Percentiles rank a stretch among this genome's conserved stretches.
These are phyloP conservation scores for Brachypodius melanocephalos DNA, from an alignment of 2,113 vertebrate species.

Conservation along the genomic window DNA sequence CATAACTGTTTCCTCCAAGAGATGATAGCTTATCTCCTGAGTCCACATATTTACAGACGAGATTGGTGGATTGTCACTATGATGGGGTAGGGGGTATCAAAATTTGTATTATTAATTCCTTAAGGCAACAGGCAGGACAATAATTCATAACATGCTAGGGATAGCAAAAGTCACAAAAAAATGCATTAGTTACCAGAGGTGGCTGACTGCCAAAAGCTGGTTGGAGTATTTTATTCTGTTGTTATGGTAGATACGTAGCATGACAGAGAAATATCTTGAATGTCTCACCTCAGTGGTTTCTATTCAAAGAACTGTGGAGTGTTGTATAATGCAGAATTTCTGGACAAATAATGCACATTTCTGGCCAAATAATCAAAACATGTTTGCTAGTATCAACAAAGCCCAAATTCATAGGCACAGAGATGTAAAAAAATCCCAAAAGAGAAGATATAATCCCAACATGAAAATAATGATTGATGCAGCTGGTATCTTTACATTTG, in stretches of 20 bases:
- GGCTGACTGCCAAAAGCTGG: neutral
- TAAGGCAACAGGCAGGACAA: conserved; percentile 12
- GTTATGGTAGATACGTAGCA: neutral
- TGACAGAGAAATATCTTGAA: neutral
- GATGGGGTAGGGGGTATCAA: neutral
- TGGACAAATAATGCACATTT: neutral
- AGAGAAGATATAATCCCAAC: neutral
- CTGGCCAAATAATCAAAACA: neutral
- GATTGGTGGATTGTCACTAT: neutral
- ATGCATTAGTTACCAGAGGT: neutral
- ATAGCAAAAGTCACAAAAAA: neutral
- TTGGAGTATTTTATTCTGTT: neutral
- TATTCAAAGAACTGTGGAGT: neutral
- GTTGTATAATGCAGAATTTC: neutral
- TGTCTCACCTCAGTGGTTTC: neutral
- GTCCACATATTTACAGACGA: neutral
- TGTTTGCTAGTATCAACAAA: neutral
- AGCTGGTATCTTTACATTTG: neutral
- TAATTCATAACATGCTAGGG: neutral
- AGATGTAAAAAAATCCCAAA: neutral
- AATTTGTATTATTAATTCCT: conserved; percentile 20
- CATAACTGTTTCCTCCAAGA: conserved; percentile 1
- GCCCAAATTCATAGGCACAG: neutral
- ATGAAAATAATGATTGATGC: neutral
- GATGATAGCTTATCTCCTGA: neutral